Evolutionary conservation across 2,888 invertebrate species (phyloP).

Genomic region (Glomeris marginata): DNA sequence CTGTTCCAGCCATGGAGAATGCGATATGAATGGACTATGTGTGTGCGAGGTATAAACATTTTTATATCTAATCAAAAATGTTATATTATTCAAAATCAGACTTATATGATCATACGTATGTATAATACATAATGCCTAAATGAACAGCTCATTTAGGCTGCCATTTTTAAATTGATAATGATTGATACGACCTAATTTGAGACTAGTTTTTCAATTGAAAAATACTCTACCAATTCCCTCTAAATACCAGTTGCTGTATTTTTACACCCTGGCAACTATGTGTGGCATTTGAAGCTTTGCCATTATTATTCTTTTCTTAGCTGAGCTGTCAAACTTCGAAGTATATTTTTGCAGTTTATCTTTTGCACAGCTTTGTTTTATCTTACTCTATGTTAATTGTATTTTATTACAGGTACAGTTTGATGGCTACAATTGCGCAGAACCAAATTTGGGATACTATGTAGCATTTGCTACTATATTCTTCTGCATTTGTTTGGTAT

Average conservation of each 20-base stretch:
- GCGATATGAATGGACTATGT: conserved; percentile 69
- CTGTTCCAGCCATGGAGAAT: conserved; percentile 82
- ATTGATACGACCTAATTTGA: too few species aligned
- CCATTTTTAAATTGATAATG: too few species aligned
- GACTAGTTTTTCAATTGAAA: too few species aligned
- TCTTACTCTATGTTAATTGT: background rate
- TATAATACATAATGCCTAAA: too few species aligned
- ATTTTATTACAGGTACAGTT: conserved; percentile 42
- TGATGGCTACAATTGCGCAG: conserved; percentile 65
- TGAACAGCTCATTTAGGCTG: too few species aligned
- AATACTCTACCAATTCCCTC: too few species aligned
- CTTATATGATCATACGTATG: too few species aligned
- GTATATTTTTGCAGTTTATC: background rate
- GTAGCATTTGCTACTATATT: conserved; percentile 48
- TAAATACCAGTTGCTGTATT: too few species aligned
- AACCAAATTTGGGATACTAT: conserved; percentile 66
- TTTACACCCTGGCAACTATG: background rate
- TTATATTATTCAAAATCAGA: too few species aligned
- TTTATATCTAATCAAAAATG: too few species aligned
- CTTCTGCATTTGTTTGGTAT: conserved; percentile 65
- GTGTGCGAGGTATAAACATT: conserved; percentile 88
- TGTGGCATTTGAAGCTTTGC: background rate
- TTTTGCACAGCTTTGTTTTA: conserved; percentile 6
- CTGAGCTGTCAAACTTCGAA: too few species aligned
- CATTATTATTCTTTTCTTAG: background rate